Evolutionary conservation across 1,140 invertebrate genomes (phyloP), one percentile per base, ranked within the genome.

Genomic region (Tribolium castaneum): DNA sequence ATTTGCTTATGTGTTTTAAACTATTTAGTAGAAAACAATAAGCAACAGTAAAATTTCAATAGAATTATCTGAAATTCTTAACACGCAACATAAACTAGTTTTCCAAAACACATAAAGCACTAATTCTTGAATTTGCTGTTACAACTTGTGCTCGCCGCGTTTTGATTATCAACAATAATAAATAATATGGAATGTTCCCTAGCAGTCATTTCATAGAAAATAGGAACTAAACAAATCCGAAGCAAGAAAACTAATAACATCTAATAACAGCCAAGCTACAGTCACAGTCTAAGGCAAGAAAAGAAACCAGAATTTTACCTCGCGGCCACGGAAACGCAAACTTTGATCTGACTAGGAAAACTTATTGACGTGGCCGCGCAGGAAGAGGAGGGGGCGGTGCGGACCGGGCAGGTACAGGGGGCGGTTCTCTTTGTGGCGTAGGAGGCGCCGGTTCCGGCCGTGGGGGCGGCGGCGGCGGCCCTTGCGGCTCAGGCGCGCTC

Each of bases 311-410:
- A 19, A 14, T 52, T 76, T 49, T 70, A 66, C 56, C 39, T 66
- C 45, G 39, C 7, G 39, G 39, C n/a, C 39, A 66, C 10, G 13
- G 16, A 66, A 34, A 35, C 34, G 13, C 22, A 66, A 62, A 25
- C 34, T 66, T 66, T 9, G 13, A 10, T 70, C 35, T 72, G 39
- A 51, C 50, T 72, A 52, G 39, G 50, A 34, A 54, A 66, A 76
- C 35, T 76, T 78, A 81, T 78, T 82, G 82, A 34, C 84, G 82
- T 35, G 90, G 89, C 79, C 93, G 88, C 35, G 92, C 91, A n/a
- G 93, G 93, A 83, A 94, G 88, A 0, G 93, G 93, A 70, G 92
- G 93, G 22, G 92, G 91, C 75, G 89, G 90, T 49, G 89, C 89
- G 54, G 89, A 90, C 82, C 90, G 89, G 76, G 91, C 91, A 77